Evolutionary conservation across 2,888 invertebrate species (phyloP).

Genomic region (Limnephilus marmoratus): DNA sequence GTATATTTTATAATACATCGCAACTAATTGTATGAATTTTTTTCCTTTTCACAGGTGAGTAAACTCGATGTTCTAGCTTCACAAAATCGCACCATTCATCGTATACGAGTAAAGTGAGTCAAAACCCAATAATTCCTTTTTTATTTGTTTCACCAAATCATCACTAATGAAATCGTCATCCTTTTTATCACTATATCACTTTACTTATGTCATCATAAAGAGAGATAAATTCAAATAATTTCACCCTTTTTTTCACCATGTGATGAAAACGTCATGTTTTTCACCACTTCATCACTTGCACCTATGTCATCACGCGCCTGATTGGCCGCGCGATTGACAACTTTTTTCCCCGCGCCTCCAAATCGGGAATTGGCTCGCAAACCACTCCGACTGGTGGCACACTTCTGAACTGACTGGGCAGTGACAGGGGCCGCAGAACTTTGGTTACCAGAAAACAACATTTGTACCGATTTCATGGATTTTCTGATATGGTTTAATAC

Average conservation of each 20-base stretch:
- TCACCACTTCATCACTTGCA: background rate
- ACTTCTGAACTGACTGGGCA: background rate
- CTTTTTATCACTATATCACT: background rate
- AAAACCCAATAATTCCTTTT: background rate
- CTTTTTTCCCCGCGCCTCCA: conserved; percentile 21
- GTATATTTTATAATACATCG: no score
- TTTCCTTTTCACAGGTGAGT: no score
- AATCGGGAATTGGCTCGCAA: conserved; percentile 38
- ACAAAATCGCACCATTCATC: no score
- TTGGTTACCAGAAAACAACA: background rate
- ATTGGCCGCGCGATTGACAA: conserved; percentile 25
- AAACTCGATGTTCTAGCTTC: no score
- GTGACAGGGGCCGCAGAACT: background rate
- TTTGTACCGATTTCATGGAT: no score
- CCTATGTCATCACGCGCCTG: background rate
- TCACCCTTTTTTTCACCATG: no score
- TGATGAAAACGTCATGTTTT: background rate
- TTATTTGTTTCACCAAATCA: no score
- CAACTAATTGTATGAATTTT: no score
- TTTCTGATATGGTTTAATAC: no score
- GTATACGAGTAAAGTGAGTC: background rate
- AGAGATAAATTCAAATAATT: no score
- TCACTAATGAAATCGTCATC: no score
- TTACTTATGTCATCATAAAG: background rate
- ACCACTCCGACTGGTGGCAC: conserved; percentile 17